These are phyloP conservation scores for Sussaba pulchella DNA, from an alignment of 2,888 invertebrate genomes.

Conservation along the genomic window DNA sequence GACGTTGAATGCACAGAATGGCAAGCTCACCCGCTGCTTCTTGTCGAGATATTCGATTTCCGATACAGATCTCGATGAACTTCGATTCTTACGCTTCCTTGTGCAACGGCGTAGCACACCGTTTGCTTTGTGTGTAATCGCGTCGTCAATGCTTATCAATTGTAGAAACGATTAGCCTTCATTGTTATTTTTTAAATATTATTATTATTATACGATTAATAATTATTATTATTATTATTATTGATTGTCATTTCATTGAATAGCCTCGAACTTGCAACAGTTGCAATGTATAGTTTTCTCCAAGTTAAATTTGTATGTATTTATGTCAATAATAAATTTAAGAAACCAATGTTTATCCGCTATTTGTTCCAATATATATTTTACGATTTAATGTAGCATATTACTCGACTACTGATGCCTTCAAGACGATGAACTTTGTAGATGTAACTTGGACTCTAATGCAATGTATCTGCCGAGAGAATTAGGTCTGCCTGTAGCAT, in stretches of 20 bases:
- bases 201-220: neutral
- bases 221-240: neutral
- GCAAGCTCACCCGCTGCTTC: constrained; percentile 10
- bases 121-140: neutral
- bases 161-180: neutral
- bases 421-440: neutral
- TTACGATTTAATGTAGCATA: too few species aligned
- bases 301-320: neutral
- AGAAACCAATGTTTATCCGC: too few species aligned
- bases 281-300: too few species aligned
- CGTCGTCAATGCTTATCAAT: neutral
- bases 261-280: too few species aligned
- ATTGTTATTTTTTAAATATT: too few species aligned
- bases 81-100: constrained; percentile 41
- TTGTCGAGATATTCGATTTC: constrained; percentile 5
- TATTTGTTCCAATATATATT: too few species aligned
- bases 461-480: constrained; percentile 17
- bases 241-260: too few species aligned
- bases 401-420: too few species aligned
- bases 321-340: too few species aligned
- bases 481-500: constrained; percentile 32
- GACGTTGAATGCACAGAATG: constrained; percentile 41
- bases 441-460: constrained; percentile 31
- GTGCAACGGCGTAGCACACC: constrained; percentile 9
- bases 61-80: constrained; percentile 42